Evolutionary conservation across 2,797 vertebrate genomes (phyloP).

Genomic region (Chaenodraco wilsoni): DNA sequence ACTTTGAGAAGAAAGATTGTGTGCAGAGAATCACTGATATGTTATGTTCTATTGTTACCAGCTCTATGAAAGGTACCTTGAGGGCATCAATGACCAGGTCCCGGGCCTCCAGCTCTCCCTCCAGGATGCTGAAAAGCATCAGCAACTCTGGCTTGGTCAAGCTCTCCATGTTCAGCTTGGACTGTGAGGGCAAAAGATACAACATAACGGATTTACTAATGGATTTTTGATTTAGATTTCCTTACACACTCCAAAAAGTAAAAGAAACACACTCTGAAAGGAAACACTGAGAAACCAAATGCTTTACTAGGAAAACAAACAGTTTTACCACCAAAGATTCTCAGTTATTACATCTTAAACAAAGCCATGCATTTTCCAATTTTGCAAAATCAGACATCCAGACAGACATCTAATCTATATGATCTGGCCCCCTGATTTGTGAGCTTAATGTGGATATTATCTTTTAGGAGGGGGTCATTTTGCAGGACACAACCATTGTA

Average conservation of each 20-base stretch:
- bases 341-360: constrained; percentile 26
- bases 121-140: constrained; percentile 85
- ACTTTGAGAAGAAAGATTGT: constrained; percentile 1
- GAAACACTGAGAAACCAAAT: constrained; percentile 6
- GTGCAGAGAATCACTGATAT: neutral
- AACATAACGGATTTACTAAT: neutral
- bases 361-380: constrained; percentile 28
- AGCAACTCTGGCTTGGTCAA: constrained; percentile 83
- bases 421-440: constrained; percentile 41
- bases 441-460: constrained; percentile 45
- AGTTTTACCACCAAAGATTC: constrained; percentile 20
- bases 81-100: constrained; percentile 85
- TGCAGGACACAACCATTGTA: neutral
- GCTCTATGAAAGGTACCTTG: constrained; percentile 67
- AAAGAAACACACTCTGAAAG: neutral
- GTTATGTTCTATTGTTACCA: neutral
- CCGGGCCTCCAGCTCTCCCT: constrained; percentile 85
- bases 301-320: neutral
- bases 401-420: constrained; percentile 34
- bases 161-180: constrained; percentile 83
- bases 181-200: constrained; percentile 65
- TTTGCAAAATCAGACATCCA: constrained; percentile 38
- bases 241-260: too few relatives aligned
- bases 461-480: constrained; percentile 8
- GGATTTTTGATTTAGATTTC: neutral